Evolutionary conservation across 2,797 vertebrate species (phyloP).

Genomic region (Alectoris magna): DNA sequence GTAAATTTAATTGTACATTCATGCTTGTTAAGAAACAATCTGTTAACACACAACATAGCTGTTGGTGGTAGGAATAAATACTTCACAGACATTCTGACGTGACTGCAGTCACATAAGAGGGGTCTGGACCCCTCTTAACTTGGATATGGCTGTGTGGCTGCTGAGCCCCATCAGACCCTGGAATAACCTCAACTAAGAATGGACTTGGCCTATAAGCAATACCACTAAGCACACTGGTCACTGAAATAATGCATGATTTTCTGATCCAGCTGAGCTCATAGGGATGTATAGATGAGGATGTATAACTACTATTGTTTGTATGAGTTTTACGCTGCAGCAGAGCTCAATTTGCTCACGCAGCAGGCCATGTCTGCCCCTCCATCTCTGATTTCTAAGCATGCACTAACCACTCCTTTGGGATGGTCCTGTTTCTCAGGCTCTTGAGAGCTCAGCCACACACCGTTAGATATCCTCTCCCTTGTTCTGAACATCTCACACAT

Average conservation of each 20-base stretch:
- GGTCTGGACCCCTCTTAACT: background rate
- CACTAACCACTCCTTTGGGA: background rate
- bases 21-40: background rate
- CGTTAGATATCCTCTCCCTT: background rate
- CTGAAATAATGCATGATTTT: background rate
- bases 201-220: background rate
- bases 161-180: background rate
- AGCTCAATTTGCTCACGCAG: background rate
- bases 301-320: background rate
- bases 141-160: background rate
- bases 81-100: background rate
- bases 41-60: background rate
- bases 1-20: background rate
- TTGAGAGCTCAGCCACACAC: background rate
- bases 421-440: background rate
- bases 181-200: background rate
- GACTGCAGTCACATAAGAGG: background rate
- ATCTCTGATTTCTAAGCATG: background rate
- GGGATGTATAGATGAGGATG: background rate
- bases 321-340: rapidly evolving
- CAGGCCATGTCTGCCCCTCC: background rate
- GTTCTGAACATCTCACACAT: background rate
- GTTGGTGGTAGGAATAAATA: background rate
- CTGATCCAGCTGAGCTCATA: background rate
- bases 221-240: rapidly evolving